phyloP scores from a whole-genome alignment of 2,888 invertebrate species.

The Dysmachus trigonus region DNA sequence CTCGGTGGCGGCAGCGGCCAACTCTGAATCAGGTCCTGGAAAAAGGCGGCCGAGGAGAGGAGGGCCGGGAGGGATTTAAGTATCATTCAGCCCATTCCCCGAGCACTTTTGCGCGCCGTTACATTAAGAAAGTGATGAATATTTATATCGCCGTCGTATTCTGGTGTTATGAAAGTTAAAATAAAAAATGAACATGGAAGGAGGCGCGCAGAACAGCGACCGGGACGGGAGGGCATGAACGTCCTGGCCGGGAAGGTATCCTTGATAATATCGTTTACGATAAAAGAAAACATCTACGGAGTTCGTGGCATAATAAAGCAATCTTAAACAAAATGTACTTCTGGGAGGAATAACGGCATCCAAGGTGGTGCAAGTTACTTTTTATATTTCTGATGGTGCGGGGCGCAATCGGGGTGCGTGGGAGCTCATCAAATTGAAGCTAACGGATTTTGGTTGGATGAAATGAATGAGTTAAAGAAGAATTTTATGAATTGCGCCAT shows the following conservation, averaged over 20 bases:
- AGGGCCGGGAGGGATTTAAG: background rate
- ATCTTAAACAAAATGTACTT: constrained; percentile 33
- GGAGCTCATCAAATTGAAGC: background rate
- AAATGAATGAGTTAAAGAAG: background rate
- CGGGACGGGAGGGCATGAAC: background rate
- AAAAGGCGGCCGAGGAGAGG: background rate
- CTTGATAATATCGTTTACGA: constrained; percentile 42
- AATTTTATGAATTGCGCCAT: background rate
- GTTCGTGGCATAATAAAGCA: constrained; percentile 43
- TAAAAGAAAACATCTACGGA: constrained; percentile 46
- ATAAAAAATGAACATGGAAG: constrained; percentile 29
- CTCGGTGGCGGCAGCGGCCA: background rate
- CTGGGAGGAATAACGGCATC: constrained; percentile 9
- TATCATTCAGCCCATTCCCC: constrained; percentile 15
- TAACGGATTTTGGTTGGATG: background rate
- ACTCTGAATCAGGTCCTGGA: background rate
- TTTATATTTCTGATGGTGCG: background rate
- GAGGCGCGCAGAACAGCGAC: background rate
- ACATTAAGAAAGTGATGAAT: constrained; percentile 48
- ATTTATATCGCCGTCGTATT: constrained; percentile 45
- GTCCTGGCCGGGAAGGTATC: background rate
- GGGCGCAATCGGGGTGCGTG: background rate
- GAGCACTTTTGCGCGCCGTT: constrained; percentile 41
- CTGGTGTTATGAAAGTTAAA: constrained; percentile 27
- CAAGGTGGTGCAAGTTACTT: constrained; percentile 6